Conservation (phyloP, 1,140 invertebrate genomes). For the Drosophila kepulauana region DNA sequence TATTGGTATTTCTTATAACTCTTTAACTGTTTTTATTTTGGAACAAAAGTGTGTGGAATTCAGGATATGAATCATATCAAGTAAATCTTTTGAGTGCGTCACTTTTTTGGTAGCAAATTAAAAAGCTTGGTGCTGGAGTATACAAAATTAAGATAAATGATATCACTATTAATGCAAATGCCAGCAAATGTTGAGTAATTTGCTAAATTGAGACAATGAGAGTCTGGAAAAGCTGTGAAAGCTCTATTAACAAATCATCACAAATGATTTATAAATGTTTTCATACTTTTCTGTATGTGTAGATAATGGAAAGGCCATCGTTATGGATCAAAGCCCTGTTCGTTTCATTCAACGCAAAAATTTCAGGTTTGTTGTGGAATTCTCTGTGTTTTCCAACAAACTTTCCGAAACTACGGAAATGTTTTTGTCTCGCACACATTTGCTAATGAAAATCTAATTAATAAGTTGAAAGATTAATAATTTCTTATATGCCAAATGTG, state of each 20-base stretch:
- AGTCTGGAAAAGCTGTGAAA: not conserved
- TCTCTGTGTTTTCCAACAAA: conserved; percentile 34
- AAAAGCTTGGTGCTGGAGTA: not conserved
- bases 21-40: not conserved
- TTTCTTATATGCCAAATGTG: not conserved
- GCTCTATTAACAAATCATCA: not conserved
- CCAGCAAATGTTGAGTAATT: conserved; percentile 3
- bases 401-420: conserved; percentile 52
- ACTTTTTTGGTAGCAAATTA: not conserved
- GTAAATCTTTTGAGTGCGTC: not conserved
- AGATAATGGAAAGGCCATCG: not conserved
- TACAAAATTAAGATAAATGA: conserved; percentile 2
- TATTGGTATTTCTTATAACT: conserved; percentile 20
- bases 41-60: not conserved
- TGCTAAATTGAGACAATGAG: not conserved
- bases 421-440: conserved; percentile 58
- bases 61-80: not conserved
- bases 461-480: conserved; percentile 4
- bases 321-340: conserved; percentile 1
- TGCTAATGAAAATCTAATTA: conserved; percentile 58
- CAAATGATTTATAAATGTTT: not conserved
- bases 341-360: not conserved
- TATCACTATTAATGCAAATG: not conserved
- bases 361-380: conserved; percentile 12
- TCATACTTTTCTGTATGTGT: not conserved